Evolutionary conservation across 2,113 vertebrate species (phyloP), one percentile per base, ranked within the genome.

Genomic region (Helogale parvula): DNA sequence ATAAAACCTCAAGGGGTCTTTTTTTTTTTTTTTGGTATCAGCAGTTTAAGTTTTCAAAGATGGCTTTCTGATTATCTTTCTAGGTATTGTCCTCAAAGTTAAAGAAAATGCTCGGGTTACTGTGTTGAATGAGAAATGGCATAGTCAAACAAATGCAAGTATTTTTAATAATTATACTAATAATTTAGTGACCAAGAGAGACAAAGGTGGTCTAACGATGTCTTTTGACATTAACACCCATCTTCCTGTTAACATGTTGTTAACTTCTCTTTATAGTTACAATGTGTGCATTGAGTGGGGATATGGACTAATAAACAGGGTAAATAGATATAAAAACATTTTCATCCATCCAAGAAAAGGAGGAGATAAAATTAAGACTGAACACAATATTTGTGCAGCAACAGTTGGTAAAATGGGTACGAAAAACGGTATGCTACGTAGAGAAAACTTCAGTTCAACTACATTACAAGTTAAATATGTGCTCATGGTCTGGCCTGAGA

Each of bases 391-490:
- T 66, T 82, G 33, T 27, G 97, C 14, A 68, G 16, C 52, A 65
- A 47, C 12, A 89, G 14, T 74, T 90, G 77, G 41, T 14, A 66
- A 60, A 84, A 68, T 63, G 19, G 29, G 31, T 21, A 94, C 9
- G 27, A 45, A 87, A 92, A 84, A 23, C 47, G 57, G 50, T 19
- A 90, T 1, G 54, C 14, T 83, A 72, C 11, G 25, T 5, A 83
- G 71, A 74, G 68, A 96, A 65, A 77, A 76, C 82, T 74, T 71
- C 47, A 93, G 68, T 92, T 76, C 60, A 93, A 82, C 68, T 84
- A 76, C 5, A 60, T 88, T 96, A 96, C 52, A 89, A 52, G 93
- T 81, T 89, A 77, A 97, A 95, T 88, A 79, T 38, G 35, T 35
- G 50, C 35, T 96, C 45, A 31, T 80, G 38, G 50, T 84, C 77